Percentiles rank a stretch among this genome's conserved stretches.
These are phyloP conservation scores for Botia kubotai DNA, from an alignment of 2,797 vertebrate genomes.

Conservation along the genomic window DNA sequence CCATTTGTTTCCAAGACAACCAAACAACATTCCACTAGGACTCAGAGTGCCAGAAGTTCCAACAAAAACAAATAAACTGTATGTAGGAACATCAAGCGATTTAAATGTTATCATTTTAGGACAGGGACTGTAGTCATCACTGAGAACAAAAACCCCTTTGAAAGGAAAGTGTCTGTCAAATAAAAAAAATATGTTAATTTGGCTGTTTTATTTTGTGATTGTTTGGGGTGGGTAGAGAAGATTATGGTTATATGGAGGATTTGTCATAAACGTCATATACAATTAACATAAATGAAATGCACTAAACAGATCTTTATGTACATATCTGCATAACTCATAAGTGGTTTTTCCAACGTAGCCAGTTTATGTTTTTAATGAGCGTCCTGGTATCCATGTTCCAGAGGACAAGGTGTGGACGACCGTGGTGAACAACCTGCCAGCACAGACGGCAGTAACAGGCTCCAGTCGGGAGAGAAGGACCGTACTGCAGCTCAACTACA, in stretches of 20 bases:
- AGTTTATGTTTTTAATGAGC: neutral
- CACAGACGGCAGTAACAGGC: conserved; percentile 84
- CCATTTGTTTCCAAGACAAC: conserved; percentile 49
- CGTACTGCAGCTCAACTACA: conserved; percentile 91
- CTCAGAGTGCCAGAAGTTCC: conserved; percentile 4
- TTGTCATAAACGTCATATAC: neutral
- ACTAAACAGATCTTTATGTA: neutral
- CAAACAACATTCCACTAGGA: neutral
- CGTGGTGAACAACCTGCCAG: conserved; percentile 88
- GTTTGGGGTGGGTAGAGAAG: conserved; percentile 1
- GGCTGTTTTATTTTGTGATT: conserved; percentile 49
- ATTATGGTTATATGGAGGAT: neutral
- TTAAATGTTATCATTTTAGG: conserved; percentile 39
- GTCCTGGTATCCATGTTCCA: conserved; percentile 63
- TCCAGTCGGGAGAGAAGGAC: conserved; percentile 84
- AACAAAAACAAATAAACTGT: neutral
- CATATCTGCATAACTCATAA: neutral
- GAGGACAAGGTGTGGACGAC: conserved; percentile 98
- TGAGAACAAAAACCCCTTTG: conserved; percentile 29
- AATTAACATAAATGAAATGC: neutral
- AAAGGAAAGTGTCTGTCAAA: conserved; percentile 39
- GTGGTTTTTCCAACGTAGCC: neutral
- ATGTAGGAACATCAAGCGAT: neutral
- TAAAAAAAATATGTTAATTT: conserved; percentile 7
- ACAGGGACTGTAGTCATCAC: conserved; percentile 20